Percentiles rank a stretch among this genome's conserved stretches.
phyloP scores from a whole-genome alignment of 2,888 invertebrate species.

The Scotopteryx bipunctaria region DNA sequence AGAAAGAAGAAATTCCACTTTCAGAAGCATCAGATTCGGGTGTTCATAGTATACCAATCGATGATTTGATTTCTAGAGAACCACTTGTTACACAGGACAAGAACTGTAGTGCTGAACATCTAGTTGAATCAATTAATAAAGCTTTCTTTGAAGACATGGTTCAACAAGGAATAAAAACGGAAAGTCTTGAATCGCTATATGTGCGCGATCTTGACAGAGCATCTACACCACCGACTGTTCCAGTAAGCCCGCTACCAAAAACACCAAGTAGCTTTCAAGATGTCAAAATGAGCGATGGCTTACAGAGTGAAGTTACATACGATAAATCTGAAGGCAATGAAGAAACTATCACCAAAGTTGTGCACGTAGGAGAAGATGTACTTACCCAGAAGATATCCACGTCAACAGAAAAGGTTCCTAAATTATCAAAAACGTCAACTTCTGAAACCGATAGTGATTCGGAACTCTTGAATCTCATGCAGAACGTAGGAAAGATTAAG shows the following conservation, averaged over 20 bases:
- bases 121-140: conserved; percentile 68
- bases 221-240: conserved; percentile 87
- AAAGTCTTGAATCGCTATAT: conserved; percentile 56
- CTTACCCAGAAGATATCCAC: conserved; percentile 79
- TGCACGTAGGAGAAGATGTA: conserved; percentile 79
- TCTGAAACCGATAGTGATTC: conserved; percentile 53
- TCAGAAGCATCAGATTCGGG: conserved; percentile 62
- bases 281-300: conserved; percentile 65
- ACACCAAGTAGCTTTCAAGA: conserved; percentile 67
- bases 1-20: conserved; percentile 52
- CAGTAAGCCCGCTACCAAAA: conserved; percentile 85
- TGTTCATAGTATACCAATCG: conserved; percentile 57
- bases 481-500: conserved; percentile 77
- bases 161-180: conserved; percentile 75
- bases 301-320: conserved; percentile 71
- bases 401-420: conserved; percentile 75
- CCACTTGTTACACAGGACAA: conserved; percentile 38
- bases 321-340: conserved; percentile 71
- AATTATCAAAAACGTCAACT: conserved; percentile 49
- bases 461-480: conserved; percentile 66
- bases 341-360: conserved; percentile 78
- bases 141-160: conserved; percentile 66
- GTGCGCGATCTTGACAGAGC: conserved; percentile 60
- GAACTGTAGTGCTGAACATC: conserved; percentile 52
- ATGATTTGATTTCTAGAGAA: conserved; percentile 41